Base-by-base conservation (phyloP, 2,888 invertebrate genomes). In the Thymelicus sylvestris region DNA sequence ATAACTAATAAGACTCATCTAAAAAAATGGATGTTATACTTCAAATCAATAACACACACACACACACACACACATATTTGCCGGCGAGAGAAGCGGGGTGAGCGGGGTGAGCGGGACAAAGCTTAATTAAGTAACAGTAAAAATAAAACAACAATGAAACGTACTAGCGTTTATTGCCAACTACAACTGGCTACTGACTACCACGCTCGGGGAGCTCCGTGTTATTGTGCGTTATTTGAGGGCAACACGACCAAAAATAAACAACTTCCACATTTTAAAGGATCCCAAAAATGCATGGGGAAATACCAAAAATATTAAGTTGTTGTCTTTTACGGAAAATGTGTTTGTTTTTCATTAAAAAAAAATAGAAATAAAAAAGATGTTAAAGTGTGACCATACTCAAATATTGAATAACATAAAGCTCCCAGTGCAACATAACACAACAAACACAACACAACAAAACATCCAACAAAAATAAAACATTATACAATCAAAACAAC, bases 81-180 rank as follows among this genome's bases (percentile, higher is more conserved):
- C 8, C n/a, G 57, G 61, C 24, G n/a, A 72, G 78, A 78, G 78
- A 78, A 73, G 73, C 55, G 55, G 12, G 31, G 61, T 15, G 15
- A 72, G 78, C 78, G 78, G 78, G 72, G 73, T 24, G 55, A 3
- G 31, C 7, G 41, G 41, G 24, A 44, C 7, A 31, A 67, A 62
- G 61, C 52, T n/a, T n/a, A 67, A 31, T 24, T n/a, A n/a, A n/a
- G 7, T 10, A 13, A 10, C 55, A 48, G 69, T 61, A 15, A 41
- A 72, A 76, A 75, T 75, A 67, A 75, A 75, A 74, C 75, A 47
- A 72, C 67, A 67, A 48, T n/a, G 47, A 24, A 72, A 67, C 64
- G 64, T 73, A 72, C 71, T 72, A 60, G 44, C 55, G 24, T 65
- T 71, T 66, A 62, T 60, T 72, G 55, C 57, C 62, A 47, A 38